Conservation (phyloP, 2,888 invertebrate species). For the Bellardia pandia region DNA sequence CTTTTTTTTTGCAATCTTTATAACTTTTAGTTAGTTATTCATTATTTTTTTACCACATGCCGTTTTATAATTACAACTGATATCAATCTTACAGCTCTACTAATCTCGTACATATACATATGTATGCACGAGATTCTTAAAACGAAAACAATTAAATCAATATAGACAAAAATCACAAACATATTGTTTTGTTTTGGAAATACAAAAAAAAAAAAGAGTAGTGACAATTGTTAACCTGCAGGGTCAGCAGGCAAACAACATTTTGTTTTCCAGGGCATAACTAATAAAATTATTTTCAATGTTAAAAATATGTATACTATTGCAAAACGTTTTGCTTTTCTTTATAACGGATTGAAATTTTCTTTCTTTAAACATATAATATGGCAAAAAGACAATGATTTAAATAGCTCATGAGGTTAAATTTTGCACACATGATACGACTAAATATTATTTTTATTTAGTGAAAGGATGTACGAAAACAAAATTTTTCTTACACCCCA, state of each 20-base stretch:
- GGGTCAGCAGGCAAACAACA: too few species aligned
- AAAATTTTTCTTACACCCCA: neutral
- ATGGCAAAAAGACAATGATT: neutral
- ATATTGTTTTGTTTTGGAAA: neutral
- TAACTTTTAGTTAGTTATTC: neutral
- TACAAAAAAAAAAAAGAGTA: too few species aligned
- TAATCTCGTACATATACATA: neutral
- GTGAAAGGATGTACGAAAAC: conserved; percentile 19
- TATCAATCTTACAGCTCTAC: neutral
- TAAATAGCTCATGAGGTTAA: conserved; percentile 47
- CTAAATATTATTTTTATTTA: neutral
- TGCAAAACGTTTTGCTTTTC: neutral
- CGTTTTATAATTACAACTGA: neutral
- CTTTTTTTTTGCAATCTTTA: neutral
- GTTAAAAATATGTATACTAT: neutral
- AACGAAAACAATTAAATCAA: neutral
- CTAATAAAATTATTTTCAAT: neutral
- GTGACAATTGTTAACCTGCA: too few species aligned
- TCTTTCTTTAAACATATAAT: too few species aligned
- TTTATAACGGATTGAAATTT: too few species aligned
- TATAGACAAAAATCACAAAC: neutral
- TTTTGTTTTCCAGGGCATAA: too few species aligned
- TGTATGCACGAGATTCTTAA: neutral
- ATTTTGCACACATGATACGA: neutral
- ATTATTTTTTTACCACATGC: neutral